Evolutionary conservation across 2,113 vertebrate genomes (phyloP).

Genomic region (Takifugu flavidus): DNA sequence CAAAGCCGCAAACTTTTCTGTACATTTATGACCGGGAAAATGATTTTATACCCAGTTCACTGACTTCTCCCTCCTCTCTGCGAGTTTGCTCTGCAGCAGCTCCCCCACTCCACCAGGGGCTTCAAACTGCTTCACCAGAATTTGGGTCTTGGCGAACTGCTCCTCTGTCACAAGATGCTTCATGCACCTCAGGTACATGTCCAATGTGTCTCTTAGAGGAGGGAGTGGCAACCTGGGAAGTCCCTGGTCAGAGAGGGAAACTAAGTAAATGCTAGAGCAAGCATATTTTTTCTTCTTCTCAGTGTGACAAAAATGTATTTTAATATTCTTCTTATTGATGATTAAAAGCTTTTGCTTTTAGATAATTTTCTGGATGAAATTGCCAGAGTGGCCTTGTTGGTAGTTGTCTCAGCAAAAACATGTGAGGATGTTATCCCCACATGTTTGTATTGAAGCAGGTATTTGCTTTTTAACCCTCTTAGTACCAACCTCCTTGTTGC

Average conservation of each 20-base stretch:
- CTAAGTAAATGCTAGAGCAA: too few species aligned
- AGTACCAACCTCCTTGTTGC: too few species aligned
- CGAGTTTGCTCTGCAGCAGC: constrained; percentile 84
- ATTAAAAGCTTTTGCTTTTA: too few species aligned
- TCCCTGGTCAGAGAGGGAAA: constrained; percentile 56
- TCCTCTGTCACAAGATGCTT: constrained; percentile 85
- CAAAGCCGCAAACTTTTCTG: too few species aligned
- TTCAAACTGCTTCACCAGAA: constrained; percentile 80
- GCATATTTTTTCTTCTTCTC: too few species aligned
- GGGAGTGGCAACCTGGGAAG: constrained; percentile 90
- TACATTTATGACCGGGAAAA: neutral
- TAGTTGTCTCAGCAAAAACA: too few species aligned
- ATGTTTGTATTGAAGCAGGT: too few species aligned
- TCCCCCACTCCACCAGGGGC: constrained; percentile 84
- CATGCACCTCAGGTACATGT: constrained; percentile 83
- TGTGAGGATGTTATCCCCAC: too few species aligned
- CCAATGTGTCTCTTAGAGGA: constrained; percentile 83
- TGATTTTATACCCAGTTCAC: constrained; percentile 85
- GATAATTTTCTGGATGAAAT: too few species aligned
- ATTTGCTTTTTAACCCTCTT: too few species aligned
- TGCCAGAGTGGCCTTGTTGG: too few species aligned
- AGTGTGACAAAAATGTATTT: too few species aligned
- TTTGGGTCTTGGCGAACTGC: constrained; percentile 82
- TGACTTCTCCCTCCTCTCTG: constrained; percentile 77
- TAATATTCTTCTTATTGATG: neutral